Percentiles rank a stretch among this genome's conserved stretches.
phyloP scores from a whole-genome alignment of 1,140 invertebrate genomes.

The Euura lappo region DNA sequence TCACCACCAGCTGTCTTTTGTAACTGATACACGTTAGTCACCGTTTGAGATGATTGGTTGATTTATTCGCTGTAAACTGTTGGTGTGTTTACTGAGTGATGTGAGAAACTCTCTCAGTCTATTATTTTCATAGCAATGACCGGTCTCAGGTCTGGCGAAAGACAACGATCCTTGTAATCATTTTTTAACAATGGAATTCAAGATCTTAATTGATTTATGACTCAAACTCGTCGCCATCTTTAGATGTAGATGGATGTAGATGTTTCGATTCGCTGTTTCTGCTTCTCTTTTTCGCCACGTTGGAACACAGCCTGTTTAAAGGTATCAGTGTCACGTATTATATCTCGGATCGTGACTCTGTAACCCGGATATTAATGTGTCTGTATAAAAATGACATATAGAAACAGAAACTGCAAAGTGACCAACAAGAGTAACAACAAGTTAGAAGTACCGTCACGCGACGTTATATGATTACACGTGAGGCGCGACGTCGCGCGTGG shows the following conservation, averaged over 20 bases:
- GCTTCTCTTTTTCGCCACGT: too few species aligned
- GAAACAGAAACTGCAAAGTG: neutral
- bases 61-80: slow-evolving; percentile 39
- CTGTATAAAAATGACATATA: neutral
- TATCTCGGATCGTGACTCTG: neutral
- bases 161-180: neutral
- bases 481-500: neutral
- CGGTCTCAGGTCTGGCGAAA: too few species aligned
- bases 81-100: slow-evolving; percentile 22
- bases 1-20: too few species aligned
- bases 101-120: slow-evolving; percentile 16
- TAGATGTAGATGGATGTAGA: too few species aligned
- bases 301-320: too few species aligned
- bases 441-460: neutral
- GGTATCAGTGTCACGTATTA: too few species aligned
- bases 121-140: too few species aligned
- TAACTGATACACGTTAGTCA: slow-evolving; percentile 40
- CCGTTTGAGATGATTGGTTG: slow-evolving; percentile 46
- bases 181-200: neutral
- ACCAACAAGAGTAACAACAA: neutral
- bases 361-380: neutral
- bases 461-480: neutral
- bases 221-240: neutral
- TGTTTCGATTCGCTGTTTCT: too few species aligned
- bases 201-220: neutral